Evolutionary conservation across 2,797 vertebrate species (phyloP), one percentile per base, ranked within the genome.

Genomic region (Melanotaenia parkinsoni): DNA sequence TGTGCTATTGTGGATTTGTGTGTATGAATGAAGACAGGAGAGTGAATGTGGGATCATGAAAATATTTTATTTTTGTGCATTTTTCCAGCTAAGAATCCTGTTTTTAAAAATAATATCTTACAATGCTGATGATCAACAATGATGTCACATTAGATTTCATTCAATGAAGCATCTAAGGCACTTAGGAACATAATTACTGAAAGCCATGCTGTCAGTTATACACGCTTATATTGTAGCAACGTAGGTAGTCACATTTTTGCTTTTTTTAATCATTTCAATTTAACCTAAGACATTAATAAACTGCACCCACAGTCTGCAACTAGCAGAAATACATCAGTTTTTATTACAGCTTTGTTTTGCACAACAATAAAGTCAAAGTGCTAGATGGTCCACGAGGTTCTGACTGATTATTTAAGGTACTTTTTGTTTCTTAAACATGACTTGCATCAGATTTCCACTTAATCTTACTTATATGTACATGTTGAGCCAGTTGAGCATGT

Each of bases 401-500:
- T 32, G 10, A 54, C 67, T 45, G 26, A 14, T 32, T 1, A 20
- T 28, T 56, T 3, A 45, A 32, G 53, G 28, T 11, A 62, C 16
- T 47, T 47, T 13, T 53, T 53, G 22, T 13, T 47, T 26, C 51
- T 26, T 3, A 4, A 26, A 0, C 13, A 47, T 32, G 51, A 3
- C 3, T 11, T 40, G 2, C 24, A n/a, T 51, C 9, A 12, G 33
- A 64, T 10, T 65, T 30, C 14, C 9, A 9, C 11, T 6, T 28
- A 12, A 10, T 37, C 1, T 24, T 3, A 4, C 60, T 81, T 93
- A 96, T 63, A 98, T 73, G n/a, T 96, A 96, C 65, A 95, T 97
- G 30, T 94, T 92, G 45, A 99, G 89, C 97, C 98, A 99, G 79
- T 94, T 94, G 0, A 98, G 82, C 88, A 97, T 92, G 77, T 98